These are phyloP conservation scores for Augiades crinisus DNA, from an alignment of 2,888 invertebrate species.

Conservation along the genomic window DNA sequence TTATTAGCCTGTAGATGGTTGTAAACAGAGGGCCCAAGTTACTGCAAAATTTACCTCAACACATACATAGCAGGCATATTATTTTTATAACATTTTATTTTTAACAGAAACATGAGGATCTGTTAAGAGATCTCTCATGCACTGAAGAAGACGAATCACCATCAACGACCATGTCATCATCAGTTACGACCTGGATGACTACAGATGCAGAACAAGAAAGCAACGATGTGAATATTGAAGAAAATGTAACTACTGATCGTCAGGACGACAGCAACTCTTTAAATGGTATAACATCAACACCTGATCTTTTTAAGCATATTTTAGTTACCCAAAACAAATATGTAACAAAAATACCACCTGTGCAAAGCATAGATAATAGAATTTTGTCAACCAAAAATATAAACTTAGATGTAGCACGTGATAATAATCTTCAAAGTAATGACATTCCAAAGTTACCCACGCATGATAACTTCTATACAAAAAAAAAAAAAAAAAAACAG, in stretches of 20 bases:
- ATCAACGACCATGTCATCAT: conserved; percentile 40
- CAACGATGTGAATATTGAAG: conserved; percentile 51
- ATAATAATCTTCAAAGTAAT: conserved; percentile 63
- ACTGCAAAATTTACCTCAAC: no score
- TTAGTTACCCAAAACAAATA: conserved; percentile 34
- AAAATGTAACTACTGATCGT: conserved; percentile 51
- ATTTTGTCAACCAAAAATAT: conserved; percentile 44
- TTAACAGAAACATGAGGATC: conserved; percentile 82
- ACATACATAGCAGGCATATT: no score
- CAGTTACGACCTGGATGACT: conserved; percentile 43
- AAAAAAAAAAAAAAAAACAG: conserved; percentile 55
- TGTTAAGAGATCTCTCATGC: conserved; percentile 82
- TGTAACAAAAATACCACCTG: conserved; percentile 15
- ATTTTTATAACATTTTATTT: neutral
- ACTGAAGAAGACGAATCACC: conserved; percentile 71
- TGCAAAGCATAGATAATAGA: conserved; percentile 24
- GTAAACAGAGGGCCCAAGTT: no score
- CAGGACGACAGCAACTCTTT: conserved; percentile 49
- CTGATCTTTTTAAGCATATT: conserved; percentile 35
- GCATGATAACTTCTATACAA: conserved; percentile 47
- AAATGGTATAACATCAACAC: conserved; percentile 40
- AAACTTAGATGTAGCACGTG: conserved; percentile 43
- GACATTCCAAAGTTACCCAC: conserved; percentile 54
- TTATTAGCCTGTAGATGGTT: no score
- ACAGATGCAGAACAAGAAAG: conserved; percentile 53